Conservation (phyloP, 2,113 vertebrate species). For the Collichthys lucidus region DNA sequence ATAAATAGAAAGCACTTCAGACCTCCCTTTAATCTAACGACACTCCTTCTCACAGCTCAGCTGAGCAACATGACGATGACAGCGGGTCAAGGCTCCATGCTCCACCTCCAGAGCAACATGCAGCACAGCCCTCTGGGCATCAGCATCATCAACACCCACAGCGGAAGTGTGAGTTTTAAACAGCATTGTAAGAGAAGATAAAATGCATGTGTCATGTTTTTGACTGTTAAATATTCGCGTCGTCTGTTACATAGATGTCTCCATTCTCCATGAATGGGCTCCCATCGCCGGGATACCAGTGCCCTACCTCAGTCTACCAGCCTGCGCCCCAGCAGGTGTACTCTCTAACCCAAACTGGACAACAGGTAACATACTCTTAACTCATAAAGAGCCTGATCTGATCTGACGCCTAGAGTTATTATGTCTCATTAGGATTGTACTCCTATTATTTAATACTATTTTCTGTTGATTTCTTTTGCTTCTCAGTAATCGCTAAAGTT, state of each 20-base stretch:
- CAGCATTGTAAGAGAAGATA: neutral
- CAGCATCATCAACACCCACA: slow-evolving; percentile 83
- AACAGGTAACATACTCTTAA: slow-evolving; percentile 86
- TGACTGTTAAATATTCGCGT: slow-evolving; percentile 6
- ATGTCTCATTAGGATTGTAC: neutral
- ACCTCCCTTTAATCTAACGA: slow-evolving; percentile 1
- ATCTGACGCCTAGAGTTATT: neutral
- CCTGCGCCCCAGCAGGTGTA: slow-evolving; percentile 87
- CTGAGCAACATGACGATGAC: slow-evolving; percentile 81
- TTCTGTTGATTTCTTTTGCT: neutral
- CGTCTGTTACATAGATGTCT: slow-evolving; percentile 84
- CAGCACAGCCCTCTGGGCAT: slow-evolving; percentile 90
- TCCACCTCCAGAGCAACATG: slow-evolving; percentile 90
- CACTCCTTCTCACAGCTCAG: slow-evolving; percentile 74
- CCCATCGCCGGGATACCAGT: slow-evolving; percentile 86
- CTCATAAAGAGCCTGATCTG: neutral
- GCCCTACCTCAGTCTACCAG: slow-evolving; percentile 87
- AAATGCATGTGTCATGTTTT: too few species aligned
- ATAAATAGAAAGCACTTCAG: neutral
- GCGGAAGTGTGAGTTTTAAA: slow-evolving; percentile 85
- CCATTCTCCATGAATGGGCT: slow-evolving; percentile 86
- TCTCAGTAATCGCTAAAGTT: neutral
- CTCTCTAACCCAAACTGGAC: slow-evolving; percentile 86
- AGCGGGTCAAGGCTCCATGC: slow-evolving; percentile 84
- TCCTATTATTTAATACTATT: neutral